Evolutionary conservation across 2,888 invertebrate species (phyloP).

Genomic region (Lithodes maja): DNA sequence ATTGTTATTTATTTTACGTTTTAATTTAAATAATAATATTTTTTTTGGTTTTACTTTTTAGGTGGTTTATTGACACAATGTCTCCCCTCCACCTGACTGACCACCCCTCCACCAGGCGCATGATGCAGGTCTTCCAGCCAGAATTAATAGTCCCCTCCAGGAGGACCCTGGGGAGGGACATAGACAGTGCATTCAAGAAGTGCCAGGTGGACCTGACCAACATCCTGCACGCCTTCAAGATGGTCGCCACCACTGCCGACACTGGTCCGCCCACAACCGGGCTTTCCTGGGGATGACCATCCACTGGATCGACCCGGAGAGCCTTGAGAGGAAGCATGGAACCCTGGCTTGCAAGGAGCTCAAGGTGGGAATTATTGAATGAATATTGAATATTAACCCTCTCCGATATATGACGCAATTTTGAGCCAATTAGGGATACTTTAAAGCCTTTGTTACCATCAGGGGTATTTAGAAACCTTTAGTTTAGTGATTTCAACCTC

Average conservation of each 20-base stretch:
- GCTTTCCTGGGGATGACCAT: not conserved
- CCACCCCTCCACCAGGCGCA: slow-evolving; percentile 13
- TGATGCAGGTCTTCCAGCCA: not conserved
- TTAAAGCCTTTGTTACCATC: too few species aligned
- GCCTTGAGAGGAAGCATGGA: not conserved
- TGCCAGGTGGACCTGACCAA: not conserved
- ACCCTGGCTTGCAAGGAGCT: not conserved
- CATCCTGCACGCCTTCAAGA: not conserved
- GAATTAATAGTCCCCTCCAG: not conserved
- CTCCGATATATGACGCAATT: too few species aligned
- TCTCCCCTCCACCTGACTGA: slow-evolving; percentile 26
- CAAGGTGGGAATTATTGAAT: too few species aligned
- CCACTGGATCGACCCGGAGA: not conserved
- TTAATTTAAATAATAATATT: not conserved
- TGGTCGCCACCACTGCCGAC: slow-evolving; percentile 14
- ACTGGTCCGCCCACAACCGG: not conserved
- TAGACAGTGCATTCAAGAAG: not conserved
- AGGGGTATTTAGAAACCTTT: too few species aligned
- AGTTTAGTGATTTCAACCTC: too few species aligned
- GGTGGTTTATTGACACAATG: slow-evolving; percentile 29
- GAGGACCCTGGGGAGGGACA: slow-evolving; percentile 7
- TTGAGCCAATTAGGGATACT: too few species aligned
- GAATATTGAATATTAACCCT: too few species aligned
- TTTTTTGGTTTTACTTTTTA: slow-evolving; percentile 10
- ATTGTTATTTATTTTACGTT: not conserved